These are phyloP conservation scores for Galagoides demidoff DNA, from an alignment of 2,797 vertebrate genomes.

Conservation along the genomic window DNA sequence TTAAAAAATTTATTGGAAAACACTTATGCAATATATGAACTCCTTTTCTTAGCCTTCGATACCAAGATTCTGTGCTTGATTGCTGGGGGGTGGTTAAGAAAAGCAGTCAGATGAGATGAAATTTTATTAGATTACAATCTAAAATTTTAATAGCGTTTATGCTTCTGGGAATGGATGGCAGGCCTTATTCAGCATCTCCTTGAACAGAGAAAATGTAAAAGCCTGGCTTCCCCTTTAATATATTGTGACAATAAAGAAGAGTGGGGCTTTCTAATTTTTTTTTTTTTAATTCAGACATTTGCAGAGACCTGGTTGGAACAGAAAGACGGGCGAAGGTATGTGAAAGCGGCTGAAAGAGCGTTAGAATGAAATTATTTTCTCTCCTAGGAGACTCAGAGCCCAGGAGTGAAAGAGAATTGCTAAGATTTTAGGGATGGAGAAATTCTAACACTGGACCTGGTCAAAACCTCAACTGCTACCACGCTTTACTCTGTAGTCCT, in stretches of 20 bases:
- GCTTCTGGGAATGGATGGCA: slow-evolving; percentile 73
- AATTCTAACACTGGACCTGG: neutral
- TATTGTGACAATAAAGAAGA: slow-evolving; percentile 52
- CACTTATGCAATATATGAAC: slow-evolving; percentile 72
- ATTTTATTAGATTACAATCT: slow-evolving; percentile 81
- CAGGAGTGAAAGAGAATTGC: neutral
- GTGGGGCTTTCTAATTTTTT: neutral
- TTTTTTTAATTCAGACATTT: slow-evolving; percentile 48
- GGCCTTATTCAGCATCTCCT: slow-evolving; percentile 74
- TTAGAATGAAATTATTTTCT: slow-evolving; percentile 17
- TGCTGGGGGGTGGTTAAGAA: slow-evolving; percentile 47
- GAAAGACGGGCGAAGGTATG: neutral
- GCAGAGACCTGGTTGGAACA: slow-evolving; percentile 12
- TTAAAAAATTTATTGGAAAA: slow-evolving; percentile 79
- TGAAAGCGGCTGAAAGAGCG: neutral
- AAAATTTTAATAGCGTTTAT: slow-evolving; percentile 75
- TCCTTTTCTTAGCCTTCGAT: slow-evolving; percentile 58
- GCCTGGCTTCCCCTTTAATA: slow-evolving; percentile 40
- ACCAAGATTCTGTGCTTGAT: slow-evolving; percentile 58
- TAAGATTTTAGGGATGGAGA: neutral
- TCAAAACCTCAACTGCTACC: neutral
- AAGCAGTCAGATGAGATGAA: slow-evolving; percentile 66
- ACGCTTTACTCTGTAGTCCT: neutral
- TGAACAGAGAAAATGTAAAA: slow-evolving; percentile 53
- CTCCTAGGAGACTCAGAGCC: neutral